Evolutionary conservation across 2,888 invertebrate genomes (phyloP), one percentile per base, ranked within the genome.

Genomic region (Polydesmus complanatus): DNA sequence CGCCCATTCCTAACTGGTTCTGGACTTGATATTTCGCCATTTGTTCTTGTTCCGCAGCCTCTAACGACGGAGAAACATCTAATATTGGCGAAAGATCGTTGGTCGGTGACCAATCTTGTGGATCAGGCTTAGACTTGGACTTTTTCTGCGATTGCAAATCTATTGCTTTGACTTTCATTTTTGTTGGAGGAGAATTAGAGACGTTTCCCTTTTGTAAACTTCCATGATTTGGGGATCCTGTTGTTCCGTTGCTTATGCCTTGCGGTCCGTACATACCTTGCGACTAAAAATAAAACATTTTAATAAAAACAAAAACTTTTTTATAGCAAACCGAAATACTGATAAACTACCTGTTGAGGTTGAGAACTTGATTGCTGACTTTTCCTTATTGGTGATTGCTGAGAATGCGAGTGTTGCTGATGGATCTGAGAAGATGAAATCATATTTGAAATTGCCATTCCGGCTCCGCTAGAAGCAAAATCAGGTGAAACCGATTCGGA

Each of bases 81-180:
- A 74, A 56, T 47, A 76, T 76, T 1, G 76, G 76, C 1, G 75
- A 76, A 2, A 76, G 68, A 60, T 76, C 76, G 37, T 73, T 73
- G 5, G 74, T 72, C 2, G 75, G 75, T 0, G 75, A 75, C 75
- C 75, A 76, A 66, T 66, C 66, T 49, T 65, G 65, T 5, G 64
- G 62, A 27, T 67, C 66, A 18, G 65, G 65, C 48, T 65, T 65
- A 1, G 62, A 60, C 59, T 66, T 65, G 2, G 49, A 51, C 54
- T 66, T 66, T 50, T 66, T 66, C 56, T 65, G 66, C 19, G 55
- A 56, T 59, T 63, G 63, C 61, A 64, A 61, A 53, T 65, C 62
- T 21, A 63, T 61, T 19, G 58, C 26, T 58, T 66, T 61, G 56
- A 65, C 37, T 61, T 60, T 61, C 22, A 60, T 22, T 18, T 56